phyloP scores from a whole-genome alignment of 1,140 invertebrate genomes.

The Odontomachus brunneus region DNA sequence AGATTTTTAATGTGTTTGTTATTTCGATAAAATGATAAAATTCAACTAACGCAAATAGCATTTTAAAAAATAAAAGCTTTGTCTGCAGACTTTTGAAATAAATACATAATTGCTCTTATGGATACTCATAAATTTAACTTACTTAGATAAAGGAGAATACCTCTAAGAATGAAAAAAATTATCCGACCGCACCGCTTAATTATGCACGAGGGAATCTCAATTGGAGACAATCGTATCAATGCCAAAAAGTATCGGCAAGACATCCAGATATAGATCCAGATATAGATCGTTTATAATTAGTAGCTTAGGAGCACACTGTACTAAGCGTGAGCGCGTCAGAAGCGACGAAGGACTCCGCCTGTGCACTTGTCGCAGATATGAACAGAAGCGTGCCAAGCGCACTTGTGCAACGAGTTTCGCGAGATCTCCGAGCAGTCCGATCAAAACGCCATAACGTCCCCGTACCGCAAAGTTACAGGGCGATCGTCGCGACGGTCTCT shows the following conservation, averaged over 20 bases:
- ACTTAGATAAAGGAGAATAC: too few species aligned
- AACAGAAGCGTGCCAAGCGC: slow-evolving; percentile 72
- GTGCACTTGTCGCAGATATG: slow-evolving; percentile 42
- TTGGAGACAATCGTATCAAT: slow-evolving; percentile 74
- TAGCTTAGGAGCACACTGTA: slow-evolving; percentile 65
- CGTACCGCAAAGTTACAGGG: too few species aligned
- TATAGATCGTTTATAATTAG: slow-evolving; percentile 83
- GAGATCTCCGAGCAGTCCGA: slow-evolving; percentile 56
- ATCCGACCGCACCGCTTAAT: not conserved
- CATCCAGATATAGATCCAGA: slow-evolving; percentile 78
- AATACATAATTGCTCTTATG: too few species aligned
- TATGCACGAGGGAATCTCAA: slow-evolving; percentile 35
- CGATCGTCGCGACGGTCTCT: too few species aligned
- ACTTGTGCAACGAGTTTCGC: slow-evolving; percentile 71
- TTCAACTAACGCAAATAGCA: too few species aligned
- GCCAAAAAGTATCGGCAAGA: slow-evolving; percentile 78
- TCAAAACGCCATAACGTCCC: not conserved
- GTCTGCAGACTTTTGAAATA: too few species aligned
- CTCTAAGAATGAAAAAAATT: too few species aligned
- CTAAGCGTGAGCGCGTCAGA: slow-evolving; percentile 50
- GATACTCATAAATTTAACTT: too few species aligned
- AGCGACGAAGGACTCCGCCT: slow-evolving; percentile 44
- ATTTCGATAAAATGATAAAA: too few species aligned
- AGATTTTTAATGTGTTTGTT: too few species aligned
- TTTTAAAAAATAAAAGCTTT: too few species aligned